Base-by-base conservation (phyloP, 2,888 invertebrate genomes). In the Luperina testacea region DNA sequence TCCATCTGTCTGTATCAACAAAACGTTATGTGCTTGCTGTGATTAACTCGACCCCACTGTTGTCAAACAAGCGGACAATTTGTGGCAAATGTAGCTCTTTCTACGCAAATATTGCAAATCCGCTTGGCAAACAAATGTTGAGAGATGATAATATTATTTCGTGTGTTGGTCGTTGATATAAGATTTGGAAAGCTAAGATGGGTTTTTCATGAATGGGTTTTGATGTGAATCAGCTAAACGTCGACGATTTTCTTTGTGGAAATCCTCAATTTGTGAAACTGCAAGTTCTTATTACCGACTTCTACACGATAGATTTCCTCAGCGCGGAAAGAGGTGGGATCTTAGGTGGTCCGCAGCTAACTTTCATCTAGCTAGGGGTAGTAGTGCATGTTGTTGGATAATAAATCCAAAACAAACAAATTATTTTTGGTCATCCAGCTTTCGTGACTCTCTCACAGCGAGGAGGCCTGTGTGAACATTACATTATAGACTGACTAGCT, bases 61-160 rank as follows among this genome's bases (percentile, higher is more conserved):
- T 84, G 84, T 73, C 64, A 83, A 75, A 82, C 85, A 84, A 48
- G 20, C n/a, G 32, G 42, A 48, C 51, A 59, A 72, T 67, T 71
- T 85, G 77, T 61, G 45, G 45, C 45, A 64, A 74, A 74, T 51
- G 42, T 24, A n/a, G 51, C 67, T 68, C 63, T 78, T 69, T 86
- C 38, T 77, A n/a, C n/a, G 63, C 65, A 73, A 70, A 85, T 65
- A 70, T 81, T 85, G 61, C 71, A 68, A 64, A 67, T 82, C 32
- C 53, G 15, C 45, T 69, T 65, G 57, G 59, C 69, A 84, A 84
- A 72, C 59, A 72, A 57, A 32, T 64, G 72, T 51, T 17, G 51
- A 61, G 77, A 70, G 9, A 83, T 38, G 38, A 51, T 70, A 69
- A 69, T 59, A 77, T 69, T 65, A 51, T 79, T 68, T 53, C 17